Base-by-base conservation (phyloP, 1,140 invertebrate species). In the Wiebesia pumilae region DNA sequence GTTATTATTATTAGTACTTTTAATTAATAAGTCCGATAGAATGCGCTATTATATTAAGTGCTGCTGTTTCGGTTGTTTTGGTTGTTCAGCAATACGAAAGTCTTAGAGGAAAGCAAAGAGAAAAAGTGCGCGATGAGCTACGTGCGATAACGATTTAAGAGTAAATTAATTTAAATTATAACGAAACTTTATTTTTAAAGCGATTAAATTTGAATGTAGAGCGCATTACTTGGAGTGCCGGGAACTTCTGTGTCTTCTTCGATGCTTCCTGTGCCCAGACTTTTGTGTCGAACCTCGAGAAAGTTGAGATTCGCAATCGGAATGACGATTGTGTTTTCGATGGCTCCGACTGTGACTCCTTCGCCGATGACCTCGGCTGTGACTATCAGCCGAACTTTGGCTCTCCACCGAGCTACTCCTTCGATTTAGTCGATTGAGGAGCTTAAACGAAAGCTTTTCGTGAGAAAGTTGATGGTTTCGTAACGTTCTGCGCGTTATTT, bases 291-390 rank as follows among this genome's bases (percentile, higher is more conserved):
- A 98, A 33, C 97, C 96, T 82, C 97, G 95, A 0, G 97, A 98
- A 77, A 97, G 93, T 92, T 98, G 97, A 90, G 97, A 98, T 91
- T 98, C 97, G 87, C 97, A 97, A 91, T 98, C 97, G 2, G 97
- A 98, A 88, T 96, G 95, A 83, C 96, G 94, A 91, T 97, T 97
- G 77, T 96, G 95, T 90, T 97, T 96, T 88, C 96, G 96, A 91
- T 97, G 96, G 88, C 96, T 96, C 89, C 95, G 94, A 91, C 95
- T 95, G 89, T 91, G 92, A 91, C 93, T 94, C 86, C 93, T 90
- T 86, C 93, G 91, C 82, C 93, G 91, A 84, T 94, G 93, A 77
- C 92, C 92, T 85, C 93, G 92, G 88, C 92, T 93, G 83, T 94
- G 93, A 89, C 93, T 94, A 88, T 94, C 93, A 54, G 91, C 93